Evolutionary conservation across 2,888 invertebrate genomes (phyloP).

Genomic region (Scotopteryx bipunctaria): DNA sequence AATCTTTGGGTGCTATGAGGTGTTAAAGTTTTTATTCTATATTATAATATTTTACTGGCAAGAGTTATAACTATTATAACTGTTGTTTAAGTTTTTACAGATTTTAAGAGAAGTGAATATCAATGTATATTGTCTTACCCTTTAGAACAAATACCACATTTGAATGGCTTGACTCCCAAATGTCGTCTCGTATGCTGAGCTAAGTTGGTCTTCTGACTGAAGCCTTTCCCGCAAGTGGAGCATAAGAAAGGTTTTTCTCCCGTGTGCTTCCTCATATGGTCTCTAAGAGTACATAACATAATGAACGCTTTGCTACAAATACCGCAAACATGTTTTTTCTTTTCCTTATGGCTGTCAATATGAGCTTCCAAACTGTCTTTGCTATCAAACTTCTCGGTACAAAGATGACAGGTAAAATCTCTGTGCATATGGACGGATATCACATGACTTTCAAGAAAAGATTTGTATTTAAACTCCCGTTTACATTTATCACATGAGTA

Average conservation of each 20-base stretch:
- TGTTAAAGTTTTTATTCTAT: too few species aligned
- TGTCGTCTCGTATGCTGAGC: slow-evolving; percentile 83
- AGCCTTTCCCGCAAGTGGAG: slow-evolving; percentile 82
- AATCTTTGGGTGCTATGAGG: too few species aligned
- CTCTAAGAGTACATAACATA: slow-evolving; percentile 83
- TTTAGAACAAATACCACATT: slow-evolving; percentile 73
- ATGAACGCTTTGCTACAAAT: slow-evolving; percentile 69
- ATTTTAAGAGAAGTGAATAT: too few species aligned
- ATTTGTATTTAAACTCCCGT: slow-evolving; percentile 81
- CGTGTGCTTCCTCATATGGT: slow-evolving; percentile 82
- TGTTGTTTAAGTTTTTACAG: too few species aligned
- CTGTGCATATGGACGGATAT: slow-evolving; percentile 70
- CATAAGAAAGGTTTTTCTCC: slow-evolving; percentile 84
- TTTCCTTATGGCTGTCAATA: slow-evolving; percentile 71
- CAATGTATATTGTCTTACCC: slow-evolving; percentile 43
- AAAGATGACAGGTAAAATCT: slow-evolving; percentile 74
- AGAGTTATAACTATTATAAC: too few species aligned
- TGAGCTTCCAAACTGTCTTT: slow-evolving; percentile 73
- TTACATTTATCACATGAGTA: slow-evolving; percentile 65
- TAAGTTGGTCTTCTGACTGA: slow-evolving; percentile 84
- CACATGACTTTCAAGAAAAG: slow-evolving; percentile 80
- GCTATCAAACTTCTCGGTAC: slow-evolving; percentile 64
- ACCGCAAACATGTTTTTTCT: slow-evolving; percentile 75
- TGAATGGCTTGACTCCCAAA: slow-evolving; percentile 74
- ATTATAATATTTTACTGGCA: too few species aligned